Percentiles rank a stretch among this genome's conserved stretches.
Evolutionary conservation across 2,113 vertebrate species (phyloP).

Genomic region (Halichoeres trimaculatus): DNA sequence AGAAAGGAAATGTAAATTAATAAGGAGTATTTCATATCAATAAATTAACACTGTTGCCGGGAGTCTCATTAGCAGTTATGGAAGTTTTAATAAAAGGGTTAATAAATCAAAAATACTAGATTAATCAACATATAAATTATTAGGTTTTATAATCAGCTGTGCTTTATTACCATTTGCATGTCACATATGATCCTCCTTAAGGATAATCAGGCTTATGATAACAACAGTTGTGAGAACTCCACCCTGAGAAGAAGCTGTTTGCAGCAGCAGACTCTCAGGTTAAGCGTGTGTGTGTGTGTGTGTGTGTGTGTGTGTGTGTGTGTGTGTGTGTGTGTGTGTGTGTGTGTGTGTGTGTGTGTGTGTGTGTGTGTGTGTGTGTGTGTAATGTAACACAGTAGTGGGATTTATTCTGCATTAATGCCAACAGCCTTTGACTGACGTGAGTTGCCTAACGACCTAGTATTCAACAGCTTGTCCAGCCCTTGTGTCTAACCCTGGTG

Average conservation of each 20-base stretch:
- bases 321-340: too few relatives aligned
- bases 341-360: too few relatives aligned
- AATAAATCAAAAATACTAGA: neutral
- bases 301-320: too few relatives aligned
- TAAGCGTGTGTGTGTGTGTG: slow-evolving; percentile 15
- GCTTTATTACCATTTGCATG: neutral
- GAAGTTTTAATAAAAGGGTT: too few relatives aligned
- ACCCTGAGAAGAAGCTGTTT: slow-evolving; percentile 12
- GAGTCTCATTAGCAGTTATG: too few relatives aligned
- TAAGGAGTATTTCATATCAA: neutral
- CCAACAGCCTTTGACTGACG: neutral
- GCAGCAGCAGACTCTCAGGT: slow-evolving; percentile 7
- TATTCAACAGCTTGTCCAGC: neutral
- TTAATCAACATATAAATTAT: neutral
- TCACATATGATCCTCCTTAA: neutral
- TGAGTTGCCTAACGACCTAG: neutral
- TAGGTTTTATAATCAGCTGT: neutral
- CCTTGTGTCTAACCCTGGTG: slow-evolving; percentile 22
- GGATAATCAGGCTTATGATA: neutral
- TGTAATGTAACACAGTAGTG: slow-evolving; percentile 37
- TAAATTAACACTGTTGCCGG: neutral
- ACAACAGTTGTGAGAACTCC: neutral
- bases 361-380: too few relatives aligned
- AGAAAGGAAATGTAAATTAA: neutral
- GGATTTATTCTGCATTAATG: slow-evolving; percentile 15